Base-by-base conservation (phyloP, 2,888 invertebrate species). In the Yponomeuta malinellus region DNA sequence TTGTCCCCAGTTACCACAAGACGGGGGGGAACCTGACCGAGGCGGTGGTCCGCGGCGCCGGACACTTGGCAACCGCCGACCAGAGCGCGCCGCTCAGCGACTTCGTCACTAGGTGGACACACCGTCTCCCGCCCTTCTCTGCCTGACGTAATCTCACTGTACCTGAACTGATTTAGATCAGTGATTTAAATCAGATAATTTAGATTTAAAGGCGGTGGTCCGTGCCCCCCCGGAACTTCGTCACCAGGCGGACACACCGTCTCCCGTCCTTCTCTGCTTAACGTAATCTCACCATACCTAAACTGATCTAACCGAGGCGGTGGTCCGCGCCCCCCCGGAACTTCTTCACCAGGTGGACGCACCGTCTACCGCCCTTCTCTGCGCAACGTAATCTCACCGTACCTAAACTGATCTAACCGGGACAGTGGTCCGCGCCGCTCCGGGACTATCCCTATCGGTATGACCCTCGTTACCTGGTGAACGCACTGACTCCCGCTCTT, bases 61-160 rank as follows among this genome's bases (percentile, higher is more conserved):
- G 95, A 0, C 95, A 95, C 81, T 93, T 95, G 93, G 94, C 93
- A 2, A 94, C 95, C 0, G 73, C 90, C 31, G 94, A 95, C 83
- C 88, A 92, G 73, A 93, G 92, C 4, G 79, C 63, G 15, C n/a
- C 48, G 29, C 43, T 48, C 1, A 15, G 29, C n/a, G 48, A 4
- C 10, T n/a, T 65, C 43, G 48, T 29, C 12, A 48, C n/a, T n/a
- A 65, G 23, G 12, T 65, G 48, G 65, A 31, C 31, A 10, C 65
- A 31, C 65, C 29, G 31, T 31, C 65, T 31, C 10, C 63, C 23
- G 63, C 63, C 15, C 5, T 63, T 23, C 43, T 43, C 43, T 43
- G 43, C 43, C 43, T 43, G 4, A 43, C 5, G 5, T 59, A 43
- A 43, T 8, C 5, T 43, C 43, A 43, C 8, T 6, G 9, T 1